Evolutionary conservation across 2,113 vertebrate genomes (phyloP).

Genomic region (Proteles cristata): DNA sequence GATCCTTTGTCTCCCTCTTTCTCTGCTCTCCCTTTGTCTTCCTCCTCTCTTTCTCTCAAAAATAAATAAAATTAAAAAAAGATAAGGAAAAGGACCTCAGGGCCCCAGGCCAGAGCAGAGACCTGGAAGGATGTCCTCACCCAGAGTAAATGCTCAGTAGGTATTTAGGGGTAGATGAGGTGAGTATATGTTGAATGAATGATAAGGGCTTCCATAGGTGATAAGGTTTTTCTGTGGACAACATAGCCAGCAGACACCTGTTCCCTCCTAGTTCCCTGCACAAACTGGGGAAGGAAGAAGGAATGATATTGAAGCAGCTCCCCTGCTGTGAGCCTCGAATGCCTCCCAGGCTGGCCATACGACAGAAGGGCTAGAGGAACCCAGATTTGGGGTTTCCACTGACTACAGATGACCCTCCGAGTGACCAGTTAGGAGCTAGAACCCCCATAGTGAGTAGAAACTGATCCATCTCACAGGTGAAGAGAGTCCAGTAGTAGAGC

Average conservation of each 20-base stretch:
- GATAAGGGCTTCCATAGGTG: not conserved
- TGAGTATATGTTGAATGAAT: not conserved
- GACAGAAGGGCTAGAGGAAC: not conserved
- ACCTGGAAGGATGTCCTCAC: not conserved
- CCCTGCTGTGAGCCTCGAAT: not conserved
- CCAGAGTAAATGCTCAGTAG: accelerated
- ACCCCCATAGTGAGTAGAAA: not conserved
- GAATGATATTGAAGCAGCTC: not conserved
- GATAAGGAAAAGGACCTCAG: not conserved
- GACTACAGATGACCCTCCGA: not conserved
- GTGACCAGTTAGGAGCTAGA: not conserved
- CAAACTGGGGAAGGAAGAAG: not conserved
- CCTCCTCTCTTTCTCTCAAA: too few species aligned
- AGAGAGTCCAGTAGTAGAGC: not conserved
- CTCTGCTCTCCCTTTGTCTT: too few species aligned
- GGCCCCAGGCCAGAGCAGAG: not conserved
- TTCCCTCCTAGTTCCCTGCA: not conserved
- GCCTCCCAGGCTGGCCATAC: not conserved
- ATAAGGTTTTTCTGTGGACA: not conserved
- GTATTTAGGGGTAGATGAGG: not conserved
- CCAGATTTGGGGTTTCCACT: not conserved
- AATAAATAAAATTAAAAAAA: too few species aligned
- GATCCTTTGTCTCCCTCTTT: too few species aligned
- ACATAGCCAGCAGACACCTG: accelerated
- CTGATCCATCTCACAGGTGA: not conserved